phyloP scores from a whole-genome alignment of 2,113 vertebrate genomes.

The Datnioides undecimradiatus region DNA sequence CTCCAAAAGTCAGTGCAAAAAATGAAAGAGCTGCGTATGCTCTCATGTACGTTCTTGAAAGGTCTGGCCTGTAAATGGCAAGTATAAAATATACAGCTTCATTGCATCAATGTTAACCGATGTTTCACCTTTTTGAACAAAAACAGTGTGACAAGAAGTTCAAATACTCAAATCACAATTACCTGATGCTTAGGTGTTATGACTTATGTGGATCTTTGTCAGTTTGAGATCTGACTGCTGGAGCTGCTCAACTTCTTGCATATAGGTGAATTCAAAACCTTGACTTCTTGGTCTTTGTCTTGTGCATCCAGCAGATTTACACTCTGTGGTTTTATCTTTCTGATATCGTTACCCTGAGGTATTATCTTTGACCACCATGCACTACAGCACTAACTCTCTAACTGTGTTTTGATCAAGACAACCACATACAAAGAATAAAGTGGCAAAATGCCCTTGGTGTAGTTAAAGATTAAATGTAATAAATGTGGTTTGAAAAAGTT shows the following conservation, averaged over 20 bases:
- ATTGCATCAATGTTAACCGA: not conserved
- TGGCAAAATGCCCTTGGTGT: not conserved
- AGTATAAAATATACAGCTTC: not conserved
- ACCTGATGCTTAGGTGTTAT: not conserved
- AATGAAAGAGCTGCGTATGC: too few relatives aligned
- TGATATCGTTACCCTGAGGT: not conserved
- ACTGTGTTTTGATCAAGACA: not conserved
- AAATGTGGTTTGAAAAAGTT: not conserved
- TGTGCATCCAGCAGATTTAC: not conserved
- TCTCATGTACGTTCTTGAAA: not conserved
- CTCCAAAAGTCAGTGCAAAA: too few relatives aligned
- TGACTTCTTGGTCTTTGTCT: not conserved
- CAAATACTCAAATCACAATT: not conserved
- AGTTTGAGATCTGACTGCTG: not conserved
- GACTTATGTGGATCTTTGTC: not conserved
- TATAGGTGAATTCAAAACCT: not conserved
- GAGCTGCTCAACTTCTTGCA: not conserved
- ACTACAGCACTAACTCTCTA: not conserved
- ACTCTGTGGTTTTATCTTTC: not conserved
- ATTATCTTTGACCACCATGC: not conserved
- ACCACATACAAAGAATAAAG: not conserved
- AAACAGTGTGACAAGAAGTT: not conserved
- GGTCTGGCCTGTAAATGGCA: not conserved
- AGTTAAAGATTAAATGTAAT: not conserved
- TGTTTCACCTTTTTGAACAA: not conserved